phyloP scores from a whole-genome alignment of 2,113 vertebrate species.

The Conger conger region DNA sequence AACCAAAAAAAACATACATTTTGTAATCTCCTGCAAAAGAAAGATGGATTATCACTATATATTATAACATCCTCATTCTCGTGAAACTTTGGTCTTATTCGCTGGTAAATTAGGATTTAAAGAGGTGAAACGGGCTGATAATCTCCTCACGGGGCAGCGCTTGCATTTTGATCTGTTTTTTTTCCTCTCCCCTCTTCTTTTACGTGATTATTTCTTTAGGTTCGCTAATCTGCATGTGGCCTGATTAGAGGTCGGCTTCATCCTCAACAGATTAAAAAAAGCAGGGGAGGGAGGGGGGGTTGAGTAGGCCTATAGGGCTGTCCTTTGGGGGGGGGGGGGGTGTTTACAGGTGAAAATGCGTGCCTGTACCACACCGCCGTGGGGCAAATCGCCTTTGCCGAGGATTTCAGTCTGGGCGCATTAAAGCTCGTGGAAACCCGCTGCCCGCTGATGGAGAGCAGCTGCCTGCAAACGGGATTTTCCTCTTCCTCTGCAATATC shows the following conservation, averaged over 20 bases:
- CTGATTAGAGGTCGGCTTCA: constrained; percentile 81
- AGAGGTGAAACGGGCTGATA: constrained; percentile 79
- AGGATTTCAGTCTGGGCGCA: constrained; percentile 79
- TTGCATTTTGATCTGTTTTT: constrained; percentile 82
- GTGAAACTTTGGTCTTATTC: constrained; percentile 73
- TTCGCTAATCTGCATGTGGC: constrained; percentile 86
- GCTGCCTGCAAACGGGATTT: constrained; percentile 90
- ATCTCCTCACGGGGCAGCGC: constrained; percentile 76
- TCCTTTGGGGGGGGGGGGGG: constrained; percentile 56
- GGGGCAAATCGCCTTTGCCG: constrained; percentile 75
- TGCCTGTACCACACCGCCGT: constrained; percentile 71
- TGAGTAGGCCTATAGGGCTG: constrained; percentile 73
- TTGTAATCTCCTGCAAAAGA: constrained; percentile 75
- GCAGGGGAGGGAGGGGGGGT: constrained; percentile 63
- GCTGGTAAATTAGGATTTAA: constrained; percentile 87
- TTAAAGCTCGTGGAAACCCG: constrained; percentile 78
- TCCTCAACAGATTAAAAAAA: constrained; percentile 70
- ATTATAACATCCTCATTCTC: constrained; percentile 64
- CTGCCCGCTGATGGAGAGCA: constrained; percentile 75
- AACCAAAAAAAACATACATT: constrained; percentile 55
- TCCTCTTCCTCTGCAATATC: constrained; percentile 80
- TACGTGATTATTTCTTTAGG: constrained; percentile 70
- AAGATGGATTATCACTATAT: constrained; percentile 71
- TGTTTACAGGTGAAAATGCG: constrained; percentile 80
- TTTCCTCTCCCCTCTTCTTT: constrained; percentile 49